A percentile compares a stretch with the other conserved stretches of the same genome.
phyloP scores from a whole-genome alignment of 2,797 vertebrate genomes.

The Peromyscus attwateri region DNA sequence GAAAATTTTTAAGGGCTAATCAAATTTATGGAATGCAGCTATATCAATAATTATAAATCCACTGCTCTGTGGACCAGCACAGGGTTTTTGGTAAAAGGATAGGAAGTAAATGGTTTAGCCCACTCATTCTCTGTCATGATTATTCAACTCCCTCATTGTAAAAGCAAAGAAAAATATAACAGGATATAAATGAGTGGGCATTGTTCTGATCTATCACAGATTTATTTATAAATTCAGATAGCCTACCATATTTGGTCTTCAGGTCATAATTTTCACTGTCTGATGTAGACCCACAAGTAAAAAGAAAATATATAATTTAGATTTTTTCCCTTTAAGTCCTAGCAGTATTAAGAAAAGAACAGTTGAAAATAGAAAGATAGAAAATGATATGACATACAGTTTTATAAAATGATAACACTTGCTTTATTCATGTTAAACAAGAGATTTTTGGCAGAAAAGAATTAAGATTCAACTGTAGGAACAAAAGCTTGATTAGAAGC shows the following conservation, averaged over 20 bases:
- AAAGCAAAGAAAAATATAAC: background rate
- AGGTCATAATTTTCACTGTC: background rate
- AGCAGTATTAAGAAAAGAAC: background rate
- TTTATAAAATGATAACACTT: constrained; percentile 28
- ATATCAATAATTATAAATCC: background rate
- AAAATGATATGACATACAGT: background rate
- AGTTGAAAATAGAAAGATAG: background rate
- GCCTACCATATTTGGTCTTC: background rate
- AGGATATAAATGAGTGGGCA: background rate
- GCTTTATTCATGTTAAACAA: background rate
- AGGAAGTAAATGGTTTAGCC: background rate
- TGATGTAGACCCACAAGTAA: background rate
- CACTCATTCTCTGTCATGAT: background rate
- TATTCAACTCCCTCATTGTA: background rate
- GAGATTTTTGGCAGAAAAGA: background rate
- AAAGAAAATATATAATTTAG: background rate
- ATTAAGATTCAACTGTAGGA: background rate
- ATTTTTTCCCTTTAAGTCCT: background rate
- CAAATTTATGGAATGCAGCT: background rate
- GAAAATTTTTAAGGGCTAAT: background rate
- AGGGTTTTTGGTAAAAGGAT: background rate
- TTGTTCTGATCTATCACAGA: background rate
- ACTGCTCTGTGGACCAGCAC: background rate
- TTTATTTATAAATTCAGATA: background rate
- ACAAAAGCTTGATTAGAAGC: background rate